phyloP scores from a whole-genome alignment of 2,888 invertebrate genomes.

The Xestia rhomboidea region DNA sequence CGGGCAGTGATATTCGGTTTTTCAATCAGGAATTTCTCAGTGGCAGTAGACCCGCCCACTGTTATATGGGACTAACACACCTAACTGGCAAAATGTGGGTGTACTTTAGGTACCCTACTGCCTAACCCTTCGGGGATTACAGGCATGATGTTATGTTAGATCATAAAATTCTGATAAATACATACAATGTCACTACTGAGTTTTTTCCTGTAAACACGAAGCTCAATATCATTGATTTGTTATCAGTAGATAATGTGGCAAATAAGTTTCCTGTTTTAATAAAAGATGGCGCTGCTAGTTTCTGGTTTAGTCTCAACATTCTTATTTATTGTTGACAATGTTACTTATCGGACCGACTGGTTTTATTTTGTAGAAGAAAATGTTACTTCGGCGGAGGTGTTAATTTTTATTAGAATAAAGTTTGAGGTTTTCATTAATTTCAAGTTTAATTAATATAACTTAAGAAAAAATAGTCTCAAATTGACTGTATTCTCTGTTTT shows the following conservation, averaged over 20 bases:
- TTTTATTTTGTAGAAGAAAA: not conserved
- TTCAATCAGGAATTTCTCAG: too few relatives aligned
- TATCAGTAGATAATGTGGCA: not conserved
- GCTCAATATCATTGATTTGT: not conserved
- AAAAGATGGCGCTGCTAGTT: conserved; percentile 47
- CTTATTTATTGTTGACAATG: not conserved
- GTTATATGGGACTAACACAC: not conserved
- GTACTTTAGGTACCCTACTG: not conserved
- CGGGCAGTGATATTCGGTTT: too few relatives aligned
- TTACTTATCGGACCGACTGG: not conserved
- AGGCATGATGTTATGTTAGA: not conserved
- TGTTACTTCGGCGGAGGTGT: not conserved
- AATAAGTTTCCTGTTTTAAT: not conserved
- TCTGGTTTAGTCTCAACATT: not conserved
- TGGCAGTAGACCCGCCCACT: not conserved
- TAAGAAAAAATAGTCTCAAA: too few relatives aligned
- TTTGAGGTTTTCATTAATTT: not conserved
- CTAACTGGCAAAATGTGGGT: not conserved
- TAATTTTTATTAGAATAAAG: not conserved
- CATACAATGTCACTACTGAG: not conserved
- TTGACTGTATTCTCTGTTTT: too few relatives aligned
- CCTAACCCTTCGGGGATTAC: not conserved
- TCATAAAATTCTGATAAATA: conserved; percentile 24
- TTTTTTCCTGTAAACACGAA: conserved; percentile 2
- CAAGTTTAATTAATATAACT: too few relatives aligned